Percentiles rank a stretch among this genome's conserved stretches.
Conservation (phyloP, 2,797 vertebrate species). For the Gallinago stenura region DNA sequence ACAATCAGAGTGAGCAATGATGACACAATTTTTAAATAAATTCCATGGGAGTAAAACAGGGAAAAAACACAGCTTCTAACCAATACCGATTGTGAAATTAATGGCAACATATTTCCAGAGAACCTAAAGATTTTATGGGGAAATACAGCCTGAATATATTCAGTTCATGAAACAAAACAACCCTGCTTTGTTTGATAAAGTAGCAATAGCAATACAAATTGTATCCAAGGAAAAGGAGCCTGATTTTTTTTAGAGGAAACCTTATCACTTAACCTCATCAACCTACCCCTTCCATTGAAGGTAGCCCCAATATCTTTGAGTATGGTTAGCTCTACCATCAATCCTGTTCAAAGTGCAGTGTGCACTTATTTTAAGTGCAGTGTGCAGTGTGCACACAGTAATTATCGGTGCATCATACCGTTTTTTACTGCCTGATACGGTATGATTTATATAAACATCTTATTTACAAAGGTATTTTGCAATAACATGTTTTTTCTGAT, state of each 20-base stretch:
- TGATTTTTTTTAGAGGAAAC: not conserved
- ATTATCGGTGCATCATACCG: not conserved
- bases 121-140: not conserved
- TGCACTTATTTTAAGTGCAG: not conserved
- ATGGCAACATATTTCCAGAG: not conserved
- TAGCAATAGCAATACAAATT: not conserved
- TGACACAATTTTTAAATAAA: not conserved
- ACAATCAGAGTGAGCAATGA: not conserved
- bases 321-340: not conserved
- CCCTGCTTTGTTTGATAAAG: not conserved
- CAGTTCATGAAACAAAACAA: not conserved
- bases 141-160: not conserved
- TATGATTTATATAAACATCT: not conserved
- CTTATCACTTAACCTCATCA: not conserved
- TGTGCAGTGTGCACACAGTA: fast-evolving
- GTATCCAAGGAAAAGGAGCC: not conserved
- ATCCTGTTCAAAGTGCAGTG: not conserved
- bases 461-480: not conserved
- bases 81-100: fast-evolving
- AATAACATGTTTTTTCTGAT: fast-evolving
- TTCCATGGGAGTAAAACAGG: not conserved
- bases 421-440: not conserved
- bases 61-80: not conserved
- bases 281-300: not conserved
- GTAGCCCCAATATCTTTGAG: not conserved